phyloP scores from a whole-genome alignment of 2,888 invertebrate genomes.

The Odiellus spinosus region DNA sequence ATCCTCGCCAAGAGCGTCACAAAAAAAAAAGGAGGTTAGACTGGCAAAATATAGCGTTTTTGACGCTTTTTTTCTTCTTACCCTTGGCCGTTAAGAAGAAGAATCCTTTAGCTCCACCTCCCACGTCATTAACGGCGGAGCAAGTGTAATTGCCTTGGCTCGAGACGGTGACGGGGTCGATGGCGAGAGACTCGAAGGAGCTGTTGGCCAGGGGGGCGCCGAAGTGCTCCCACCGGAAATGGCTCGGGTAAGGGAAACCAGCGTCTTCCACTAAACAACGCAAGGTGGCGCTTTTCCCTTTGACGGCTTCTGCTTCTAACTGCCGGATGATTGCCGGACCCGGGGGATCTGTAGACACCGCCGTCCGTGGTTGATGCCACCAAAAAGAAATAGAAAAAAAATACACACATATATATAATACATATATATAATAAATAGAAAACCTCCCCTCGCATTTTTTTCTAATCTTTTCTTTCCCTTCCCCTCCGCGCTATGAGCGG shows the following conservation, averaged over 20 bases:
- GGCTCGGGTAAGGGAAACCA: slow-evolving; percentile 48
- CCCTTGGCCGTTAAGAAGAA: slow-evolving; percentile 27
- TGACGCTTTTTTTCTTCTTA: slow-evolving; percentile 5
- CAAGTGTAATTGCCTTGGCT: slow-evolving; percentile 81
- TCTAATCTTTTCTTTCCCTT: no score
- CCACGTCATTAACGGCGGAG: slow-evolving; percentile 67
- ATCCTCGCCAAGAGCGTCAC: no score
- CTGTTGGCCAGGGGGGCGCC: slow-evolving; percentile 11
- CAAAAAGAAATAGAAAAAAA: no score
- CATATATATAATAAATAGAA: no score
- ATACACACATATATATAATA: no score
- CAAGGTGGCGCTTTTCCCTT: slow-evolving; percentile 61
- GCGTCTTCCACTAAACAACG: slow-evolving; percentile 65
- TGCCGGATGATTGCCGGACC: slow-evolving; percentile 61
- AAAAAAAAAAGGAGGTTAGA: no score
- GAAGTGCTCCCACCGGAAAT: slow-evolving; percentile 17
- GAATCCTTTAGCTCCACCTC: slow-evolving; percentile 51
- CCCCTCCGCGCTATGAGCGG: no score
- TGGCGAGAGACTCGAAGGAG: slow-evolving; percentile 34
- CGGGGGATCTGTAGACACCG: slow-evolving; percentile 49
- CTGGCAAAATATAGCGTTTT: neutral
- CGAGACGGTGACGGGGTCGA: slow-evolving; percentile 66
- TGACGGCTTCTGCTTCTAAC: slow-evolving; percentile 48
- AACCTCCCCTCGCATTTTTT: no score
- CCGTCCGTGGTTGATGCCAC: no score